Conservation (phyloP, 2,797 vertebrate species). For the Sitta carolinensis region DNA sequence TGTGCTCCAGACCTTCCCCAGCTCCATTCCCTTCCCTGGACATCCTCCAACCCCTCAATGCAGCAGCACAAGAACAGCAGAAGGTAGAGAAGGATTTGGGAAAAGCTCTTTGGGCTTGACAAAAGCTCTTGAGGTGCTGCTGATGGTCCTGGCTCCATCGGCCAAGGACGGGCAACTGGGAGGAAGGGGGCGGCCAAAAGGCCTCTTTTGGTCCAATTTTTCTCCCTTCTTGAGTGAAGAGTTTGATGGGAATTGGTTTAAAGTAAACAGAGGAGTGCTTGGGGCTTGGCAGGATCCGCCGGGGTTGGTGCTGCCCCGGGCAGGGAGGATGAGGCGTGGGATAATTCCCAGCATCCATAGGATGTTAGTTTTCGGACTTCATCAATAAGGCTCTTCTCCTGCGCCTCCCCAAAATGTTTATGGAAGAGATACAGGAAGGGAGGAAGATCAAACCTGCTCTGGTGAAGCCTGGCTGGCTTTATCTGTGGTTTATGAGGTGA, state of each 20-base stretch:
- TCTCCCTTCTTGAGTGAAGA: not conserved
- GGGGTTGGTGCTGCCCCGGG: not conserved
- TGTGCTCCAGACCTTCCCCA: not conserved
- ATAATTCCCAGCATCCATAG: conserved; percentile 24
- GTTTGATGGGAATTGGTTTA: not conserved
- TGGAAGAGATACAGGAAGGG: conserved; percentile 63
- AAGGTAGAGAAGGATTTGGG: not conserved
- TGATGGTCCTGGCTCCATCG: not conserved
- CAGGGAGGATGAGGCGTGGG: not conserved
- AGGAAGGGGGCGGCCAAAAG: not conserved
- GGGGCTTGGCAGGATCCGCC: not conserved
- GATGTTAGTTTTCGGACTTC: conserved; percentile 44
- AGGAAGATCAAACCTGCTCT: conserved; percentile 67
- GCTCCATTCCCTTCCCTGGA: not conserved
- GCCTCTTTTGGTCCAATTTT: not conserved
- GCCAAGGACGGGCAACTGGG: not conserved
- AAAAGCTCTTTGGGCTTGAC: not conserved
- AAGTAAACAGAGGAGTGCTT: not conserved
- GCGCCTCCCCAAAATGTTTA: conserved; percentile 53
- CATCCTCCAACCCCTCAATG: not conserved
- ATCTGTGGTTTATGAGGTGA: conserved; percentile 72
- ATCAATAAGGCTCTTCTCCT: conserved; percentile 45
- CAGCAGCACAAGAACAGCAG: not conserved
- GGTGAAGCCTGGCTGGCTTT: conserved; percentile 19
- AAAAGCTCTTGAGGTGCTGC: not conserved